phyloP scores from a whole-genome alignment of 2,797 vertebrate genomes.

The Sternarchorhynchus goeldii region DNA sequence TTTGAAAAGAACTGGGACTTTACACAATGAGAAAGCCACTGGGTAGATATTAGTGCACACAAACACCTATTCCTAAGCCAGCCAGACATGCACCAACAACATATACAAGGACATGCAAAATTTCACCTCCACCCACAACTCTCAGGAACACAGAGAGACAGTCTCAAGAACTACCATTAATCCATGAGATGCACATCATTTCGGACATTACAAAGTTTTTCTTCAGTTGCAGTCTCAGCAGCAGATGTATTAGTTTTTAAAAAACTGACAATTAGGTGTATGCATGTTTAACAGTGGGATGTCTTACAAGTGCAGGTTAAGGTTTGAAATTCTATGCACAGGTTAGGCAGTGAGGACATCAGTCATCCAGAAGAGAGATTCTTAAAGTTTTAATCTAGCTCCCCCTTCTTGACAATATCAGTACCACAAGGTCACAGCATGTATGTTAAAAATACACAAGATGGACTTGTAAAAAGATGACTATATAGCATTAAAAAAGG shows the following conservation, averaged over 20 bases:
- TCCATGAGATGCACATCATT: neutral
- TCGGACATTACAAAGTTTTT: neutral
- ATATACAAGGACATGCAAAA: slow-evolving; percentile 53
- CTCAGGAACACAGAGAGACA: slow-evolving; percentile 17
- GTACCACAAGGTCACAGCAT: neutral
- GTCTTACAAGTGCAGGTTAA: no score
- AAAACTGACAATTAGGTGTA: no score
- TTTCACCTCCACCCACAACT: slow-evolving; percentile 26
- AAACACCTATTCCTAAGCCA: slow-evolving; percentile 3
- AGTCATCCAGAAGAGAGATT: neutral
- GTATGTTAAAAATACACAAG: neutral
- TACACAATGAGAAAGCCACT: slow-evolving; percentile 2
- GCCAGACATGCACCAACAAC: slow-evolving; percentile 35
- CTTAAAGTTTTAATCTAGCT: neutral
- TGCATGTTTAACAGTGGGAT: no score
- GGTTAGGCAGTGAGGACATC: neutral
- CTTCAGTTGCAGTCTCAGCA: neutral
- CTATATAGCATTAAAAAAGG: neutral
- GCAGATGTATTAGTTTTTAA: neutral
- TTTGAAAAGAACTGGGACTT: neutral
- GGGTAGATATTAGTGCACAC: slow-evolving; percentile 22
- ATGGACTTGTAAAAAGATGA: neutral
- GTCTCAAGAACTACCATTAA: slow-evolving; percentile 8
- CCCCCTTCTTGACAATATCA: neutral
- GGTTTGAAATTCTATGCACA: neutral